Evolutionary conservation across 2,797 vertebrate genomes (phyloP).

Genomic region (Cynodonichthys magdalenae): DNA sequence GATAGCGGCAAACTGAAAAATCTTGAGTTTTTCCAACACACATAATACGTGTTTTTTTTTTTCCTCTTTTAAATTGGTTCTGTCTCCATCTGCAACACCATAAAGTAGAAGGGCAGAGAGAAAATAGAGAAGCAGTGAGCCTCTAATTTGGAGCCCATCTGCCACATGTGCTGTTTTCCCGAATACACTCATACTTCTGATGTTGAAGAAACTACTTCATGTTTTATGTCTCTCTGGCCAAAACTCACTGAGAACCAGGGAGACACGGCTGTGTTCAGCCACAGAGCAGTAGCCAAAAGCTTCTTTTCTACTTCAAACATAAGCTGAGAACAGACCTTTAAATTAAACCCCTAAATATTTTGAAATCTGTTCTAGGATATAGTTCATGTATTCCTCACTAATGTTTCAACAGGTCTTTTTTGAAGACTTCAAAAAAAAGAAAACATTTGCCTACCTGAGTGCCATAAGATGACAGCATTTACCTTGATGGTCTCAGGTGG

Average conservation of each 20-base stretch:
- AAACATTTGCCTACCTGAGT: background rate
- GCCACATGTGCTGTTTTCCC: slow-evolving; percentile 79
- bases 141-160: slow-evolving; percentile 82
- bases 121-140: slow-evolving; percentile 75
- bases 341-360: background rate
- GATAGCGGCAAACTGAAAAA: background rate
- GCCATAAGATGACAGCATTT: slow-evolving; percentile 11
- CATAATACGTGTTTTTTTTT: slow-evolving; percentile 6
- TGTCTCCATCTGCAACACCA: slow-evolving; percentile 60
- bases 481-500: slow-evolving; percentile 98
- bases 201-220: slow-evolving; percentile 54
- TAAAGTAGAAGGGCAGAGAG: slow-evolving; percentile 60
- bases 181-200: slow-evolving; percentile 73
- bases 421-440: background rate
- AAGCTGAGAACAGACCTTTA: slow-evolving; percentile 13
- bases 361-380: background rate
- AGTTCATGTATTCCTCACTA: background rate
- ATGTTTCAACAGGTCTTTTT: background rate
- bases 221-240: slow-evolving; percentile 58
- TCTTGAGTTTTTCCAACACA: slow-evolving; percentile 6
- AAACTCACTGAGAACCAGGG: slow-evolving; percentile 43
- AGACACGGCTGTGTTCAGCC: slow-evolving; percentile 38
- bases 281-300: slow-evolving; percentile 29
- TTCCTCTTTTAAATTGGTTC: slow-evolving; percentile 12
- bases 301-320: slow-evolving; percentile 29